Evolutionary conservation across 2,888 invertebrate species (phyloP), one percentile per base, ranked within the genome.

Genomic region (Dasypolia templi): DNA sequence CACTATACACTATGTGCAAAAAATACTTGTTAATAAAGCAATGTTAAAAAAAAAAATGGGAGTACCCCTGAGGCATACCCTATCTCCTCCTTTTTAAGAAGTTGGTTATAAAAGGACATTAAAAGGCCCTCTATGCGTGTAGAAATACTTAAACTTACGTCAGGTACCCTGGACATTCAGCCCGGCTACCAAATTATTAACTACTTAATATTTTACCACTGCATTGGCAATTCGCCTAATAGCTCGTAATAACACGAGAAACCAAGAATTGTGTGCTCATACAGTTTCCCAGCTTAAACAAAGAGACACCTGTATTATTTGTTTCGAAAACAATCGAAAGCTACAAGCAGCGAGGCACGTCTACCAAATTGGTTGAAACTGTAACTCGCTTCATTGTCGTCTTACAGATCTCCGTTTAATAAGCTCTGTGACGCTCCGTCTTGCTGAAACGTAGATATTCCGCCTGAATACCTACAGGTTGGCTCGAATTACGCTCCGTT

Each of bases 371-470:
- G 87, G 72, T 79, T 84, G 69, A 63, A 79, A 81, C 75, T 85
- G 67, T 79, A 86, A 84, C 80, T 78, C 63, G 63, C 56, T 66
- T 71, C 75, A 84, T 80, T 76, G 76, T 85, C 85, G 73, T 82
- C 75, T 79, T 74, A 77, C 71, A 77, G 76, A 80, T 80, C 82
- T 82, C 53, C 72, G 66, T 84, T 85, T 85, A 86, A 86, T 87
- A 86, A 85, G 82, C 85, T 74, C 72, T 65, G 77, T 79, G 77
- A 82, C 75, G 66, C 74, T 67, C 51, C 76, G 68, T 65, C 76
- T 86, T 83, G 59, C 66, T 76, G 64, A 74, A 73, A 68, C 76
- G 72, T 73, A 78, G 74, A 78, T 85, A 77, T 85, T 83, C 69
- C 64, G 62, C 72, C 58, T 63, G 76, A 82, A 86, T 77, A 82